Evolutionary conservation across 64 coral and sea anemone genomes (phyloP).

Genomic region (Anthopleura sola): DNA sequence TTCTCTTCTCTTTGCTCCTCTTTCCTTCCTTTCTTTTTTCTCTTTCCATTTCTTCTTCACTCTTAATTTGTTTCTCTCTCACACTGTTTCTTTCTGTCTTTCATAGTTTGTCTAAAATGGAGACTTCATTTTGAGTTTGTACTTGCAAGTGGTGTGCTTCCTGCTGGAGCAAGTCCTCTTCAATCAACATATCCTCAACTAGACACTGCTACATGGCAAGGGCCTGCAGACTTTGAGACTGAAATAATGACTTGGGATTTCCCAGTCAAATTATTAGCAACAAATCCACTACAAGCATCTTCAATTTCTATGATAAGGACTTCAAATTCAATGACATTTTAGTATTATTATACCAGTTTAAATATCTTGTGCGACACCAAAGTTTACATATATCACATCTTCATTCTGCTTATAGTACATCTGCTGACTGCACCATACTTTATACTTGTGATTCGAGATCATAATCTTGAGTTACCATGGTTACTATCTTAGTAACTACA

Average conservation of each 20-base stretch:
- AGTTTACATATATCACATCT: too few relatives aligned
- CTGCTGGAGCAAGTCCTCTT: constrained; percentile 65
- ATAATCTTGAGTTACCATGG: too few relatives aligned
- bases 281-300: constrained; percentile 90
- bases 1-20: too few relatives aligned
- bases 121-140: constrained; percentile 98
- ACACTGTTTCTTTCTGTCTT: not conserved
- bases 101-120: constrained; percentile 90
- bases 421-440: too few relatives aligned
- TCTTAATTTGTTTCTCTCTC: too few relatives aligned
- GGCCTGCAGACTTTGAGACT: constrained; percentile 60
- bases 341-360: not conserved
- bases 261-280: constrained; percentile 86
- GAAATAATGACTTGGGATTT: constrained; percentile 97
- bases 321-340: constrained; percentile 45
- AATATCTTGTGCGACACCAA: not conserved
- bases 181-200: constrained; percentile 60
- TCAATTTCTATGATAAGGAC: constrained; percentile 81
- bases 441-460: too few relatives aligned
- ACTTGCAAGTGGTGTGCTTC: constrained; percentile 58
- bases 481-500: too few relatives aligned
- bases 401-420: too few relatives aligned
- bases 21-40: too few relatives aligned
- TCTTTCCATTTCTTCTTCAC: not conserved
- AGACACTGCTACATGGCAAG: constrained; percentile 86